Conservation (phyloP, 2,113 vertebrate genomes). For the Heptranchias perlo region DNA sequence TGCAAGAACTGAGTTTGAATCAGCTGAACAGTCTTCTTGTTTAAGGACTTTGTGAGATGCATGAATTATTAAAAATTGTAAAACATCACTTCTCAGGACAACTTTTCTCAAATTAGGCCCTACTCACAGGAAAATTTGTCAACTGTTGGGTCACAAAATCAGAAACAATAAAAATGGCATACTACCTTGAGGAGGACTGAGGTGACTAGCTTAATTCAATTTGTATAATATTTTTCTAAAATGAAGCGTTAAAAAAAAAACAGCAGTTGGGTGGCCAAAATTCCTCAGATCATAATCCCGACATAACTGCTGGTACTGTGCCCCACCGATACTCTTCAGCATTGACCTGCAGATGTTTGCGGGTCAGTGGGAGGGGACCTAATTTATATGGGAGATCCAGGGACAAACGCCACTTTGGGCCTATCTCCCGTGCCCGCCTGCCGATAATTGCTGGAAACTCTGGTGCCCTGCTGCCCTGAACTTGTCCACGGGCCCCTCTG, state of each 20-base stretch:
- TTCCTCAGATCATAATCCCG: background rate
- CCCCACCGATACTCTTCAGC: background rate
- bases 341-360: too few relatives aligned
- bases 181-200: background rate
- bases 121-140: background rate
- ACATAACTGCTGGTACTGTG: background rate
- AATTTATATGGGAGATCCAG: too few relatives aligned
- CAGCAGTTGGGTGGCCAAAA: background rate
- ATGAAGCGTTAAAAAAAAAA: background rate
- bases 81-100: background rate
- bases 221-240: background rate
- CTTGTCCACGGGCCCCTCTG: too few relatives aligned
- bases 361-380: too few relatives aligned
- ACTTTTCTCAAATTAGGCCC: background rate
- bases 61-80: background rate
- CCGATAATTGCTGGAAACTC: too few relatives aligned
- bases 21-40: background rate
- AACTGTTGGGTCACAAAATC: background rate
- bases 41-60: background rate
- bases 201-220: background rate
- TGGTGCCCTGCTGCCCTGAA: too few relatives aligned
- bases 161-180: background rate
- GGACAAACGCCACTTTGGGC: too few relatives aligned
- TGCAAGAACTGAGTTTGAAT: background rate
- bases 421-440: too few relatives aligned